Conservation (phyloP, 2,797 vertebrate genomes). For the Hapalemur alaotrensis region DNA sequence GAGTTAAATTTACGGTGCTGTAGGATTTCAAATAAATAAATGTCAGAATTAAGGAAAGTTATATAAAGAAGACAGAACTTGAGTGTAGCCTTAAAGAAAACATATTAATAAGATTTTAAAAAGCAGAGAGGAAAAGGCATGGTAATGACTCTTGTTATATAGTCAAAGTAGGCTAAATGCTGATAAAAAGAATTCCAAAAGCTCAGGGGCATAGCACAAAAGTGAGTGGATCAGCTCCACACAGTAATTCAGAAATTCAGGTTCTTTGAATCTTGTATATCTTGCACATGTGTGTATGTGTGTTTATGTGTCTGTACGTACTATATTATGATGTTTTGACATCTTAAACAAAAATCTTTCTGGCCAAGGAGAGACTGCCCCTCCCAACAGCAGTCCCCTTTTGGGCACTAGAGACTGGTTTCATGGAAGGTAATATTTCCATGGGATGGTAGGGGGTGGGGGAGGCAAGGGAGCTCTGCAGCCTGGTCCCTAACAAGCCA, state of each 20-base stretch:
- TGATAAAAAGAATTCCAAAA: not conserved
- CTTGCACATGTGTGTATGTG: not conserved
- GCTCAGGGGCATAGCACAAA: not conserved
- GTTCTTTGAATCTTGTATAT: not conserved
- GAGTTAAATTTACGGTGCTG: not conserved
- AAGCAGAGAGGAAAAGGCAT: not conserved
- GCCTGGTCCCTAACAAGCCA: too few species aligned
- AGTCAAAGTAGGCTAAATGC: not conserved
- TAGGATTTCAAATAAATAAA: slow-evolving; percentile 22
- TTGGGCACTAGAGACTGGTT: too few species aligned
- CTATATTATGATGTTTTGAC: not conserved
- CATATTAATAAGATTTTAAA: not conserved
- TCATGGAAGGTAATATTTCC: too few species aligned
- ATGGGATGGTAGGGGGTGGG: too few species aligned
- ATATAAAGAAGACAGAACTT: not conserved
- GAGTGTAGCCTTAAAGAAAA: not conserved
- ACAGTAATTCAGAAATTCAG: not conserved
- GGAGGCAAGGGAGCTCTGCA: too few species aligned
- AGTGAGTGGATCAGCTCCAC: not conserved
- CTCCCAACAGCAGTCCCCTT: too few species aligned
- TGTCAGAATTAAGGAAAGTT: not conserved
- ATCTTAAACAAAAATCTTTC: not conserved
- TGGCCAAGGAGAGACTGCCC: not conserved
- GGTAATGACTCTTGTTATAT: not conserved
- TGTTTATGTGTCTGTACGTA: not conserved